Conservation (phyloP, 2,888 invertebrate genomes). For the Agrochola circellaris region DNA sequence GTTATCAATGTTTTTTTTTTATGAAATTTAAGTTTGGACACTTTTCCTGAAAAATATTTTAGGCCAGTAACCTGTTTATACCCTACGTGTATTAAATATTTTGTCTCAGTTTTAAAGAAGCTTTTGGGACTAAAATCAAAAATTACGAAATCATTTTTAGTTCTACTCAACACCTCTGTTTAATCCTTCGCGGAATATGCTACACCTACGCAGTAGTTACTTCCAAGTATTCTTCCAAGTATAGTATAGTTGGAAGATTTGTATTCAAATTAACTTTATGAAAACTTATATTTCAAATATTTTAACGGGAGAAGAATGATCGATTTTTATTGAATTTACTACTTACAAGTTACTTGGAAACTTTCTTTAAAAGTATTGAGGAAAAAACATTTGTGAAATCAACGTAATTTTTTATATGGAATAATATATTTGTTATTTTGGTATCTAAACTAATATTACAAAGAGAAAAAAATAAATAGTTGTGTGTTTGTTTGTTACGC, state of each 20-base stretch:
- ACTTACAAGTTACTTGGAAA: slow-evolving; percentile 19
- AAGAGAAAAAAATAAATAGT: too few species aligned
- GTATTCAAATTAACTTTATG: neutral
- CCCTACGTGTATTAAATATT: neutral
- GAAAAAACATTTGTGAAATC: slow-evolving; percentile 26
- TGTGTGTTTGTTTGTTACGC: too few species aligned
- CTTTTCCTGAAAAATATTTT: neutral
- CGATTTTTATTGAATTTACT: neutral
- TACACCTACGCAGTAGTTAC: too few species aligned
- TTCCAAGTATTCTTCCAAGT: too few species aligned
- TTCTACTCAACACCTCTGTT: neutral
- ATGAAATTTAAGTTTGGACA: fast-evolving
- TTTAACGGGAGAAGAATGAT: too few species aligned
- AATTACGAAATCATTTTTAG: neutral
- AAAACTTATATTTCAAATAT: neutral
- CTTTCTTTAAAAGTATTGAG: slow-evolving; percentile 27
- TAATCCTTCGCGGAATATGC: neutral
- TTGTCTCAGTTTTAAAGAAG: neutral
- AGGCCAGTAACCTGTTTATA: neutral
- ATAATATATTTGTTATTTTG: neutral
- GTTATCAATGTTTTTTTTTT: neutral
- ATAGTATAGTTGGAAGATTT: neutral
- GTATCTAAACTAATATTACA: neutral
- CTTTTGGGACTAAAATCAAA: neutral
- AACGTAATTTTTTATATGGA: neutral